phyloP scores from a whole-genome alignment of 2,113 vertebrate species.

The Nothobranchius furzeri region DNA sequence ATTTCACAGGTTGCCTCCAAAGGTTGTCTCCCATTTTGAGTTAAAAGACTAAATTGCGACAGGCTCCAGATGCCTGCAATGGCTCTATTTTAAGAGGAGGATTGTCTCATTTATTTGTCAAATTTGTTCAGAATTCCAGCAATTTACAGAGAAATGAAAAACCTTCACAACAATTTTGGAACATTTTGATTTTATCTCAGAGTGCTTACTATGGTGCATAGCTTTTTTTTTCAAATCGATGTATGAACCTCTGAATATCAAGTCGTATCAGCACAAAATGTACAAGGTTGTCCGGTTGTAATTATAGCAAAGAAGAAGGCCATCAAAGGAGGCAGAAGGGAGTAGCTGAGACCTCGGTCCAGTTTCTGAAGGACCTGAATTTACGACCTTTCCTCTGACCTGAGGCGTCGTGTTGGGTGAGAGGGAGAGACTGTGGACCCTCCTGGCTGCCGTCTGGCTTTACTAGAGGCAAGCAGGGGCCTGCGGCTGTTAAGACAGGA shows the following conservation, averaged over 20 bases:
- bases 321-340: conserved; percentile 81
- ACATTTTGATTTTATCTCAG: no score
- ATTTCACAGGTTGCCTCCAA: no score
- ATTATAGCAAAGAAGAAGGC: conserved; percentile 80
- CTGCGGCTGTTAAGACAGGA: conserved; percentile 59
- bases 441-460: conserved; percentile 82
- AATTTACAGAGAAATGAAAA: no score
- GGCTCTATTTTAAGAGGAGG: no score
- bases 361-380: conserved; percentile 82
- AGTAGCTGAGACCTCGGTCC: conserved; percentile 80
- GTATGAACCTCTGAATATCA: conserved; percentile 70
- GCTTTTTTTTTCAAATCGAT: no score
- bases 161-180: no score
- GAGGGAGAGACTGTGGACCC: conserved; percentile 77
- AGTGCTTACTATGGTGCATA: no score
- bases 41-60: no score
- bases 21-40: no score
- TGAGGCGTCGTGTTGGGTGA: conserved; percentile 73
- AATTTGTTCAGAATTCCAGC: no score
- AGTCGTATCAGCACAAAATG: conserved; percentile 76
- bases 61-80: no score
- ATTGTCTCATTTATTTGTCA: no score
- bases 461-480: conserved; percentile 75
- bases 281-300: conserved; percentile 79
- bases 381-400: conserved; percentile 88